A percentile compares a stretch with the other conserved stretches of the same genome.
Evolutionary conservation across 2,797 vertebrate species (phyloP).

Genomic region (Notamacropus eugenii): DNA sequence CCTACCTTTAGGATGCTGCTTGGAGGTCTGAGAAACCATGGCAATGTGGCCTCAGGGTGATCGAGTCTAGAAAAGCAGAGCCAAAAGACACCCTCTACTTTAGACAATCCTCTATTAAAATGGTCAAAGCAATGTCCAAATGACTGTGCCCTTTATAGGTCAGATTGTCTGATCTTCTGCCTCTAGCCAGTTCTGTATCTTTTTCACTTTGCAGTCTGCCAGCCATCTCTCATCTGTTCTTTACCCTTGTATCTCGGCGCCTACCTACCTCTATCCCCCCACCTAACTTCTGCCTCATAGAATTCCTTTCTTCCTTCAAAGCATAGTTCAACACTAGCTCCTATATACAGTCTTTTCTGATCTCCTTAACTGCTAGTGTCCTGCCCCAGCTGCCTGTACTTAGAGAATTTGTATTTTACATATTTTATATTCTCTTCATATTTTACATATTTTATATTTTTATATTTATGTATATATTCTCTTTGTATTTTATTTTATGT

Average conservation of each 20-base stretch:
- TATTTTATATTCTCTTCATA: not conserved
- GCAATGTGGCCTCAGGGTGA: slow-evolving; percentile 9
- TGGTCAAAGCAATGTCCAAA: not conserved
- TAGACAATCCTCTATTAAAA: not conserved
- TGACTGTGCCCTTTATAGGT: not conserved
- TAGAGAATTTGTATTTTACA: not conserved
- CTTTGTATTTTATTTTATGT: not conserved
- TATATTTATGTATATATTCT: not conserved
- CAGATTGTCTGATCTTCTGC: not conserved
- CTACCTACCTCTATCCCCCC: not conserved
- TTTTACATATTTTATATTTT: not conserved
- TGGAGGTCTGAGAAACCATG: slow-evolving; percentile 19
- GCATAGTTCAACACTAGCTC: not conserved
- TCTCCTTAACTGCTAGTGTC: not conserved
- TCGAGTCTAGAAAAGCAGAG: not conserved
- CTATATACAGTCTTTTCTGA: not conserved
- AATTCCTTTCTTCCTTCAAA: not conserved
- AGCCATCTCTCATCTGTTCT: not conserved
- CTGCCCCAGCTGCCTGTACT: not conserved
- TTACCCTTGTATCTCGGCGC: not conserved
- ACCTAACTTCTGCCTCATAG: not conserved
- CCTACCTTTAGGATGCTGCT: slow-evolving; percentile 14
- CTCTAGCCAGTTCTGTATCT: not conserved
- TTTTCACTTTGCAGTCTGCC: not conserved
- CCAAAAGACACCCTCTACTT: not conserved